These are phyloP conservation scores for Apis dorsata DNA, from an alignment of 1,140 invertebrate genomes.

Conservation along the genomic window DNA sequence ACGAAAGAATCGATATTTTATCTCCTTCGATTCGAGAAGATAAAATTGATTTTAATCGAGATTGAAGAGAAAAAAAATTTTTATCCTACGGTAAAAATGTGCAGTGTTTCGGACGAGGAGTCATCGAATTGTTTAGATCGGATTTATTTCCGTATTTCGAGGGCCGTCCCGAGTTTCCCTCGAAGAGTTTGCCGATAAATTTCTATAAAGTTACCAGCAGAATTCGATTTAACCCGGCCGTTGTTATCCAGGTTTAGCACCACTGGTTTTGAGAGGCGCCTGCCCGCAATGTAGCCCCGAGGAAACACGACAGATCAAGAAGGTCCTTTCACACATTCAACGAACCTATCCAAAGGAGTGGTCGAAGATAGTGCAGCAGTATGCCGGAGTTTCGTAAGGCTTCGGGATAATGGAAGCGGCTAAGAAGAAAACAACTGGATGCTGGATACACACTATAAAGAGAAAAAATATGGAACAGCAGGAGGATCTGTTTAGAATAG, in stretches of 20 bases:
- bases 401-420: conserved; percentile 22
- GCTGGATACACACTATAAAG: conserved; percentile 11
- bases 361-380: conserved; percentile 85
- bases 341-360: conserved; percentile 86
- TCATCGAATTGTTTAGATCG: conserved; percentile 48
- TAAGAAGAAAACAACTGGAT: neutral
- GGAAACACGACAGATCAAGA: conserved; percentile 85
- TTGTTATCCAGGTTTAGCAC: conserved; percentile 84
- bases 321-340: conserved; percentile 85
- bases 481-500: neutral
- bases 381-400: conserved; percentile 75
- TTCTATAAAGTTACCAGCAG: conserved; percentile 52
- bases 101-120: conserved; percentile 28
- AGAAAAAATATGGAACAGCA: too few species aligned
- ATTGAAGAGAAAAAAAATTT: neutral
- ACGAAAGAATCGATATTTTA: neutral
- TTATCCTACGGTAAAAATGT: conserved; percentile 1
- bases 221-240: conserved; percentile 46
- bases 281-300: conserved; percentile 85
- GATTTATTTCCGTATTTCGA: conserved; percentile 48
- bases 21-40: neutral
- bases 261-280: conserved; percentile 84
- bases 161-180: conserved; percentile 10
- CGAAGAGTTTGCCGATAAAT: conserved; percentile 43
- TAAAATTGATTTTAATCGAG: conserved; percentile 18